Evolutionary conservation across 2,113 vertebrate species (phyloP).

Genomic region (Ochotona curzoniae): DNA sequence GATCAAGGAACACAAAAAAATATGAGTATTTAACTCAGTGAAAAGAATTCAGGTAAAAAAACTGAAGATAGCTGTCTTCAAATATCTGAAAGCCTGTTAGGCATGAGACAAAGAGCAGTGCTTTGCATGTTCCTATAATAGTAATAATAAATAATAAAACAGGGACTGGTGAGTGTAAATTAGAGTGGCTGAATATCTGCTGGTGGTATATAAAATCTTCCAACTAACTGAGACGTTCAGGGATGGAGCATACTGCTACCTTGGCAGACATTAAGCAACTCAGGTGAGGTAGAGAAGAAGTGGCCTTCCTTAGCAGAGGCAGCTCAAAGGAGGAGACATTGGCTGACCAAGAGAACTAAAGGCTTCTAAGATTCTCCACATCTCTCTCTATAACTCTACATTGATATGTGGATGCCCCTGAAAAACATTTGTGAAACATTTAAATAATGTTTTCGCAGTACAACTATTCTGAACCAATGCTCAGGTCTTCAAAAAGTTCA

Average conservation of each 20-base stretch:
- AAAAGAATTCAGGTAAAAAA: not conserved
- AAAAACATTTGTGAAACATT: no score
- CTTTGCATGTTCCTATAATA: not conserved
- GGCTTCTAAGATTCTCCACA: not conserved
- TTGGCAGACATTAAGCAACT: not conserved
- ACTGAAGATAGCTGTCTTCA: not conserved
- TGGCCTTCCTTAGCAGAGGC: not conserved
- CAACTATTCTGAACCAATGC: not conserved
- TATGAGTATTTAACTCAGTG: constrained; percentile 8
- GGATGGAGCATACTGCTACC: not conserved
- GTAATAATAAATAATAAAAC: not conserved
- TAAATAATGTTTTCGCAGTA: no score
- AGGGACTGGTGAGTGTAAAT: not conserved
- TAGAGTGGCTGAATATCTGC: not conserved
- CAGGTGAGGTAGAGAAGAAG: not conserved
- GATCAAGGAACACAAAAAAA: constrained; percentile 11
- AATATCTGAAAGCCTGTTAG: not conserved
- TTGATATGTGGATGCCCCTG: not conserved
- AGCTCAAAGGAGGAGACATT: not conserved
- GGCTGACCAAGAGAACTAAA: not conserved
- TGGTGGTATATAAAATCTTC: not conserved
- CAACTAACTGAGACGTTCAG: not conserved
- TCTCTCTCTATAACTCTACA: not conserved
- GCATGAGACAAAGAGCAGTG: not conserved
- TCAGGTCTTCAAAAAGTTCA: constrained; percentile 6